phyloP scores from a whole-genome alignment of 2,797 vertebrate species.

The Synanceia verrucosa region DNA sequence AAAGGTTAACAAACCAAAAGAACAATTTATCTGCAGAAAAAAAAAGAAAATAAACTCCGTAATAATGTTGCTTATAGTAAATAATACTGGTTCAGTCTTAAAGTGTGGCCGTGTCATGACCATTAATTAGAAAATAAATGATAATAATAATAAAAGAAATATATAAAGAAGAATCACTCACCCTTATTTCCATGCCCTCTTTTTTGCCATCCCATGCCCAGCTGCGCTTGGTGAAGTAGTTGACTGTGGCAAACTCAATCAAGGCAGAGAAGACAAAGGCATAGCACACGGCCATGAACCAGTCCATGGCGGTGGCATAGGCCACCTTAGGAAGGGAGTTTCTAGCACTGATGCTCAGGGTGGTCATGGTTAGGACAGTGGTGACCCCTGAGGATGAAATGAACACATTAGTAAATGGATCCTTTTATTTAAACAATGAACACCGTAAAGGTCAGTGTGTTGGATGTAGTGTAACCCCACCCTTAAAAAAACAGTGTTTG shows the following conservation, averaged over 20 bases:
- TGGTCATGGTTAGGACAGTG: slow-evolving; percentile 99
- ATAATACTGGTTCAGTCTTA: not conserved
- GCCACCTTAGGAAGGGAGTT: slow-evolving; percentile 99
- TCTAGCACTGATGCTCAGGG: slow-evolving; percentile 98
- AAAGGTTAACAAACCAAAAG: slow-evolving; percentile 49
- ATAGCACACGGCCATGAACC: slow-evolving; percentile 99
- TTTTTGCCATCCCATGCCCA: slow-evolving; percentile 99
- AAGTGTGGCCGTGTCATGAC: slow-evolving; percentile 21
- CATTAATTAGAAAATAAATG: not conserved
- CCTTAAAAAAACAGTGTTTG: too few relatives aligned
- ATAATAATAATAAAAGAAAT: not conserved
- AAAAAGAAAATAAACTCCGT: not conserved
- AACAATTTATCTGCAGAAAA: slow-evolving; percentile 44
- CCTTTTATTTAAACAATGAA: not conserved
- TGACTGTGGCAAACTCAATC: slow-evolving; percentile 99
- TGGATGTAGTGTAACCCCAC: too few relatives aligned
- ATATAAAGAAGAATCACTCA: slow-evolving; percentile 77
- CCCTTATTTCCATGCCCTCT: slow-evolving; percentile 94
- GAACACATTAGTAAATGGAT: slow-evolving; percentile 37
- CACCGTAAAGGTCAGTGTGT: too few relatives aligned
- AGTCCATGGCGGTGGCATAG: slow-evolving; percentile 99
- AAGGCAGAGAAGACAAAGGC: slow-evolving; percentile 99
- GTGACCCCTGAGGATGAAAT: slow-evolving; percentile 91
- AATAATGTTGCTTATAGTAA: too few relatives aligned
- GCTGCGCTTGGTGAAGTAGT: slow-evolving; percentile 99